Percentiles rank a stretch among this genome's conserved stretches.
These are phyloP conservation scores for Pterois miles DNA, from an alignment of 2,797 vertebrate species.

Conservation along the genomic window DNA sequence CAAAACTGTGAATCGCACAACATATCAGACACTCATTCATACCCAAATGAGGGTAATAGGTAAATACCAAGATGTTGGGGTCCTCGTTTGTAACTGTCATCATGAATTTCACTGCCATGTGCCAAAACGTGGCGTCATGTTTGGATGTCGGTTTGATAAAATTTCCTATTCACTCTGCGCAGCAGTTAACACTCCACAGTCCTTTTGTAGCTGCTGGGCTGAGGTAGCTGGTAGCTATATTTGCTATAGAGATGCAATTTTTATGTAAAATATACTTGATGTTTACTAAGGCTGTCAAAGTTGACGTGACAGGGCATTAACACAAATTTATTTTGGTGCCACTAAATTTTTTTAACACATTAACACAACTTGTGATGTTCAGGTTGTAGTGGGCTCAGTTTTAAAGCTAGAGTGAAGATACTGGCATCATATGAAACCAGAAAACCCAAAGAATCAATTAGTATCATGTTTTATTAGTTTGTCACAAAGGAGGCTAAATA, in stretches of 20 bases:
- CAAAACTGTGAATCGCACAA: constrained; percentile 29
- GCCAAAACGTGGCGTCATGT: background rate
- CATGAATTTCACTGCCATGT: background rate
- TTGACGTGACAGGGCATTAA: no score
- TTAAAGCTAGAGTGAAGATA: no score
- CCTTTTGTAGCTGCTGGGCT: background rate
- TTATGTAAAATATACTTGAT: background rate
- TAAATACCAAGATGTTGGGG: constrained; percentile 1
- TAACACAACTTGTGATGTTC: no score
- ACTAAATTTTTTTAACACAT: no score
- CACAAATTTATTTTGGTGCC: no score
- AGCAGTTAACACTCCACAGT: background rate
- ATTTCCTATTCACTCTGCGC: background rate
- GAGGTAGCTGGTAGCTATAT: background rate
- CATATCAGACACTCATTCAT: constrained; percentile 27
- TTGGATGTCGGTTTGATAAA: background rate
- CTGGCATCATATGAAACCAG: no score
- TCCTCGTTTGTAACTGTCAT: background rate
- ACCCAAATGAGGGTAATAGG: background rate
- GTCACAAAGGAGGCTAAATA: no score
- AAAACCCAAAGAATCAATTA: no score
- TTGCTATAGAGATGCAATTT: background rate
- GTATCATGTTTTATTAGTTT: no score
- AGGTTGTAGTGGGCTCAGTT: no score
- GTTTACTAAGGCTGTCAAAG: background rate